Base-by-base conservation (phyloP, 2,113 vertebrate genomes). In the Struthidea cinerea region DNA sequence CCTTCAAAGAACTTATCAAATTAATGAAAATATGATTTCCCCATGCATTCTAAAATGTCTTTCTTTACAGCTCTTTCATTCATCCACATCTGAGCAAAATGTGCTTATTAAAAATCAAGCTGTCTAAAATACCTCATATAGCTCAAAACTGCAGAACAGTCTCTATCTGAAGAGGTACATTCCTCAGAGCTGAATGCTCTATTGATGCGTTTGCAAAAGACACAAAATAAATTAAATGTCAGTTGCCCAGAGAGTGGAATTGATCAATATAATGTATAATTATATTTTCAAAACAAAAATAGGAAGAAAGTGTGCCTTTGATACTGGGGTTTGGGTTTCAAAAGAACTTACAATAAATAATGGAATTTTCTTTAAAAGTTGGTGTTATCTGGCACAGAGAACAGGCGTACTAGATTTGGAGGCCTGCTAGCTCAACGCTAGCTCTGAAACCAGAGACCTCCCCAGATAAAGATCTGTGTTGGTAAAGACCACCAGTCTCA, bases 161-260 rank as follows among this genome's bases (percentile, higher is more conserved):
- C 9, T 47, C 35, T 44, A 14, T 55, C 63, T 89, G 41, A 69
- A 90, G 84, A 63, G 16, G 30, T 57, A 28, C 44, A 55, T 77
- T 91, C 57, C 49, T 90, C 46, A 91, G 56, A 94, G 23, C 39
- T 65, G 18, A 79, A 89, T 75, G 24, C 39, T 94, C 42, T 71
- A 71, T 78, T 63, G 76, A 84, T 84, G 52, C 26, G 53, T 50
- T 27, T 24, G 13, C 41, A 26, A 14, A 50, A 94, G 44, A 47
- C 30, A 89, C 23, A 82, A 79, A 95, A 83, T 57, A 94, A 96
- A 94, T 82, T 70, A 91, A 93, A 24, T 59, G 37, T 56, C 46
- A 76, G 41, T 41, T 30, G 68, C 11, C 64, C 61, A 78, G 41
- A 67, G 79, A 61, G 56, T 52, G 39, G 17, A 68, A 94, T 56